A percentile compares a stretch with the other conserved stretches of the same genome.
Evolutionary conservation across 2,797 vertebrate genomes (phyloP).

Genomic region (Peromyscus aztecus): DNA sequence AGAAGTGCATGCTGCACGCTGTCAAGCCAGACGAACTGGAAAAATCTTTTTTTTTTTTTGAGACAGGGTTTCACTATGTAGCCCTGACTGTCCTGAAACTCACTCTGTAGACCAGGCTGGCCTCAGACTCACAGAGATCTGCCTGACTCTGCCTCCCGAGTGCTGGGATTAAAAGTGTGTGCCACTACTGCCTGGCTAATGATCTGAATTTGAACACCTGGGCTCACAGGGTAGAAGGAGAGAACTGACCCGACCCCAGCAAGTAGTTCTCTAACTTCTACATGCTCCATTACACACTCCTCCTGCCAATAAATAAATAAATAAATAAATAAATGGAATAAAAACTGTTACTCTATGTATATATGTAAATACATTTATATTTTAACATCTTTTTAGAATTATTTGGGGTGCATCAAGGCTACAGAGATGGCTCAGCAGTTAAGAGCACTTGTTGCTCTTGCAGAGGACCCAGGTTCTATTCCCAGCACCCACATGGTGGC

Average conservation of each 20-base stretch:
- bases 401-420: background rate
- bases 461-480: background rate
- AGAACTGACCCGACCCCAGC: too few relatives aligned
- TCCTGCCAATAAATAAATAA: background rate
- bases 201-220: background rate
- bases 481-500: background rate
- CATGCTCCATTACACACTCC: background rate
- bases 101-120: background rate
- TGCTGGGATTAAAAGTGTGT: background rate
- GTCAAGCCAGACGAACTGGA: background rate
- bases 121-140: background rate
- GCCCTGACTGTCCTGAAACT: background rate
- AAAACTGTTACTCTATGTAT: background rate
- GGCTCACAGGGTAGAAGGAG: background rate
- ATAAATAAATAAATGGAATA: background rate
- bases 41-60: background rate
- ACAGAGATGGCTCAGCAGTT: background rate
- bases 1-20: background rate
- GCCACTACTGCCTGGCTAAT: background rate
- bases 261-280: background rate
- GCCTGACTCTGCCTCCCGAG: background rate
- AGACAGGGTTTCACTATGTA: background rate
- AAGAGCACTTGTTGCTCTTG: background rate
- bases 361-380: background rate
- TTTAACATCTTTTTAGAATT: background rate